Conservation (phyloP, 2,113 vertebrate species). For the Catagonus wagneri region DNA sequence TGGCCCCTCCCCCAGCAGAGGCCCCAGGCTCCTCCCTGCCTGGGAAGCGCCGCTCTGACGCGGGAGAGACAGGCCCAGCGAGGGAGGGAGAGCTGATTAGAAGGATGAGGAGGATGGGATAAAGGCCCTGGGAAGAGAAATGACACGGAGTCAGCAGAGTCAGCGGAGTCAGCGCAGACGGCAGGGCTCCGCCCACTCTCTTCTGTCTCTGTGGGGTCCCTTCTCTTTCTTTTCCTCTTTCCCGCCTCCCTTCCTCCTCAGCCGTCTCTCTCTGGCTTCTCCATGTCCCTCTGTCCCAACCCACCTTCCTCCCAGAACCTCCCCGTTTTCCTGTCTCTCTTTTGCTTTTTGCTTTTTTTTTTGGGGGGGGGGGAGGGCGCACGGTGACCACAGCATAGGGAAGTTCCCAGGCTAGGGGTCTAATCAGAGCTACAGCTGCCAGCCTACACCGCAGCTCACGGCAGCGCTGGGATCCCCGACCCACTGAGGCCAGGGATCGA, state of each 20-base stretch:
- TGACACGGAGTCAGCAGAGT: no score
- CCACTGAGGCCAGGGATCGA: no score
- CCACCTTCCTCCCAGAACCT: not conserved
- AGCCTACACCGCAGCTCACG: no score
- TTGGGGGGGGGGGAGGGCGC: no score
- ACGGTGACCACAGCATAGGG: no score
- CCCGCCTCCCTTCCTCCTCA: constrained; percentile 61
- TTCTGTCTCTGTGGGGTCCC: not conserved
- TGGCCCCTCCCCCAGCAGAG: not conserved
- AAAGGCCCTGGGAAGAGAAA: not conserved
- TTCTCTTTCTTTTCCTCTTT: not conserved
- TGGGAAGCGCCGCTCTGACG: no score
- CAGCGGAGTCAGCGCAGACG: no score
- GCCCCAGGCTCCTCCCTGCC: not conserved
- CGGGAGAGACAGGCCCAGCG: not conserved
- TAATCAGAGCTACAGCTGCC: no score
- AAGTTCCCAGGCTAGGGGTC: no score
- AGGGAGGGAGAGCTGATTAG: accelerated
- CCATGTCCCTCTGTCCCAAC: not conserved
- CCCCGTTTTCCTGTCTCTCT: not conserved
- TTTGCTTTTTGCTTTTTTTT: no score
- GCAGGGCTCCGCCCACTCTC: not conserved
- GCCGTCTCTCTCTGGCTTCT: constrained; percentile 26
- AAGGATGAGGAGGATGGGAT: not conserved
- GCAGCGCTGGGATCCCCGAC: no score